A percentile compares a stretch with the other conserved stretches of the same genome.
Conservation (phyloP, 2,113 vertebrate species). For the Mus spicilegus region DNA sequence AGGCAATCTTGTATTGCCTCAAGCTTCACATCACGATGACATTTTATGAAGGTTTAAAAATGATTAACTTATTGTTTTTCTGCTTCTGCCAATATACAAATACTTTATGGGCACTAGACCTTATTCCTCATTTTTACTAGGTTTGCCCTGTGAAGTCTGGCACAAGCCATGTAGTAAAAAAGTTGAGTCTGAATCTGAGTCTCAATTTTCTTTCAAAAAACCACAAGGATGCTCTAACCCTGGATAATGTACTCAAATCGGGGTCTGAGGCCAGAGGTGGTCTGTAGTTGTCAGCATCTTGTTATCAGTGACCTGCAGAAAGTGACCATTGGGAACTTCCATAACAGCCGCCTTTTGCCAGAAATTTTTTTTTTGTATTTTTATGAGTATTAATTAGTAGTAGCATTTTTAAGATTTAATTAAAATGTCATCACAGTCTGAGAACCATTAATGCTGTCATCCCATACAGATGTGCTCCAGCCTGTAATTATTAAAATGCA, state of each 20-base stretch:
- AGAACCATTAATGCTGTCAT: not conserved
- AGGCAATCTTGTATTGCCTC: not conserved
- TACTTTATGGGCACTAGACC: not conserved
- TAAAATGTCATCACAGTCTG: not conserved
- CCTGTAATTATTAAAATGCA: not conserved
- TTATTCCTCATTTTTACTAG: not conserved
- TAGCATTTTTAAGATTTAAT: not conserved
- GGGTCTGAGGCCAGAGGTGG: not conserved
- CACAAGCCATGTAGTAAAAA: not conserved
- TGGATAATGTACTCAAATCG: not conserved
- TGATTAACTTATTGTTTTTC: not conserved
- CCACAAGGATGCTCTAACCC: not conserved
- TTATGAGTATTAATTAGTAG: not conserved
- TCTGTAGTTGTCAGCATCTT: not conserved
- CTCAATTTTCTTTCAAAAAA: not conserved
- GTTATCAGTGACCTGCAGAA: not conserved
- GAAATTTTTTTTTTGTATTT: slow-evolving; percentile 14
- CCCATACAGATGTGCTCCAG: not conserved
- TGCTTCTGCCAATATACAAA: slow-evolving; percentile 4
- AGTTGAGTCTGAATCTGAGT: not conserved
- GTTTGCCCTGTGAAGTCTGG: not conserved
- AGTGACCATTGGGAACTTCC: not conserved
- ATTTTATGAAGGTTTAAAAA: slow-evolving; percentile 19
- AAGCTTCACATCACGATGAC: slow-evolving; percentile 36
- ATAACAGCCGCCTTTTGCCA: not conserved